These are phyloP conservation scores for Euleptes europaea DNA, from an alignment of 2,113 vertebrate genomes.

Conservation along the genomic window DNA sequence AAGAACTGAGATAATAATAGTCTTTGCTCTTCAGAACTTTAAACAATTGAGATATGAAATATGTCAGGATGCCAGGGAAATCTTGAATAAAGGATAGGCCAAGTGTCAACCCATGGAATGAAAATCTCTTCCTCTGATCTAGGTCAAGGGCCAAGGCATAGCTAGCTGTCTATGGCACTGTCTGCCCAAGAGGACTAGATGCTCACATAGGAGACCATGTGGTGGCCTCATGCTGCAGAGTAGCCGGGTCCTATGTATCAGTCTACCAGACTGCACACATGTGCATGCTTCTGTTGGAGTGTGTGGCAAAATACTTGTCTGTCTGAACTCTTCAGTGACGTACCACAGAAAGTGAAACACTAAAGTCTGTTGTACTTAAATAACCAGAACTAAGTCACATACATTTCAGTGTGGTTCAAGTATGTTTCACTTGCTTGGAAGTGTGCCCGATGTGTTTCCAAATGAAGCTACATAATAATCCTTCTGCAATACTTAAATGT, in stretches of 20 bases:
- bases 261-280: neutral
- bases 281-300: neutral
- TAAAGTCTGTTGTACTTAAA: neutral
- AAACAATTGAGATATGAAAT: neutral
- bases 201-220: neutral
- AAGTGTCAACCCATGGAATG: neutral
- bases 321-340: neutral
- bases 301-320: neutral
- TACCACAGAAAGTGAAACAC: neutral
- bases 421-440: neutral
- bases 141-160: too few species aligned
- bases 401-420: neutral
- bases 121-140: neutral
- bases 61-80: too few species aligned
- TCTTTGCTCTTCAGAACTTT: neutral
- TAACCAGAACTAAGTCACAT: neutral
- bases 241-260: neutral
- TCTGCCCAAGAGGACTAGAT: neutral
- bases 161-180: neutral
- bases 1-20: neutral
- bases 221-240: neutral
- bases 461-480: neutral
- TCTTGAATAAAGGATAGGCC: too few species aligned
- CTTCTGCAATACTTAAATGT: constrained; percentile 2
- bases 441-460: neutral